phyloP scores from a whole-genome alignment of 2,113 vertebrate genomes.

The Struthio camelus region DNA sequence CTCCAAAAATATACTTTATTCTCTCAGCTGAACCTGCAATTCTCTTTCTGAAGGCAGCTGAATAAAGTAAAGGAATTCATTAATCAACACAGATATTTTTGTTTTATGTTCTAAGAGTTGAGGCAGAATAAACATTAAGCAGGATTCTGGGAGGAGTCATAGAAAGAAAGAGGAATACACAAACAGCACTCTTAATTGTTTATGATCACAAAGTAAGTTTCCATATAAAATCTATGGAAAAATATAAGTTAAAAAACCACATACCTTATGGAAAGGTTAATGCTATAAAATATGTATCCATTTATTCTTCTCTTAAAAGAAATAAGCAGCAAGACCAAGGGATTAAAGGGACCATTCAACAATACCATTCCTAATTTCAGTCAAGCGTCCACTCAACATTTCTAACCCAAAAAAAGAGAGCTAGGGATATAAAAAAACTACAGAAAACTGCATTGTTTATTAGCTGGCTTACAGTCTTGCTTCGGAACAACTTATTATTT shows the following conservation, averaged over 20 bases:
- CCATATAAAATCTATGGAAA: neutral
- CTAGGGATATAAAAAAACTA: neutral
- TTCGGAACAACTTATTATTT: neutral
- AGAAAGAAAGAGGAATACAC: neutral
- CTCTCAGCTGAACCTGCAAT: neutral
- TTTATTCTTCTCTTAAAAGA: neutral
- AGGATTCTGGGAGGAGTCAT: neutral
- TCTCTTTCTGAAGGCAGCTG: neutral
- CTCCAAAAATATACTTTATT: neutral
- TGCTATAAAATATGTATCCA: neutral
- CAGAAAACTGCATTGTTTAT: neutral
- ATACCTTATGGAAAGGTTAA: neutral
- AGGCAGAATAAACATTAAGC: neutral
- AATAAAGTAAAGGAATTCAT: neutral
- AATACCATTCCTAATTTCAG: neutral
- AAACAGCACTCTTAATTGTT: neutral
- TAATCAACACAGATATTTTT: neutral
- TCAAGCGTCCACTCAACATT: neutral
- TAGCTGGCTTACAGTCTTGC: neutral
- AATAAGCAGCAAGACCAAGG: neutral
- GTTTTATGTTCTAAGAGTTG: neutral
- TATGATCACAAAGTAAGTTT: neutral
- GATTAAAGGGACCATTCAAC: neutral
- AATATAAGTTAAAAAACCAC: neutral
- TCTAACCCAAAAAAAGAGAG: neutral